Conservation (phyloP, 2,797 vertebrate species). For the Ispidina picta region DNA sequence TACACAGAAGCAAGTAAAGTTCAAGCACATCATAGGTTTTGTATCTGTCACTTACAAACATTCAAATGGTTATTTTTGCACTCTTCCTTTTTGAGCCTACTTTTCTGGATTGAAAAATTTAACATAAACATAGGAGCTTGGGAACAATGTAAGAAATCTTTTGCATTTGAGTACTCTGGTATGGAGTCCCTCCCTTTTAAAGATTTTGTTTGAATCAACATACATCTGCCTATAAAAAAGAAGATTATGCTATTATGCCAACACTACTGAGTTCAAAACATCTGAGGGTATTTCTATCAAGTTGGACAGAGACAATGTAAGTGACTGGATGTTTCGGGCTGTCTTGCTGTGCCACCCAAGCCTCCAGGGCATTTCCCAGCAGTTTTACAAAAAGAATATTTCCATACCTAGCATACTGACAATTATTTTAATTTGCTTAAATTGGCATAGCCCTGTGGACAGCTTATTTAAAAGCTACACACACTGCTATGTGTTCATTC, state of each 20-base stretch:
- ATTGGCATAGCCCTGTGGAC: conserved; percentile 58
- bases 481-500: conserved; percentile 61
- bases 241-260: background rate
- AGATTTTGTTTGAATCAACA: background rate
- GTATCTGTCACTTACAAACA: background rate
- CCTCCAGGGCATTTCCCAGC: conserved; percentile 36
- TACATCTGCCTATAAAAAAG: background rate
- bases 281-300: conserved; percentile 22
- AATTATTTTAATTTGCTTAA: conserved; percentile 73
- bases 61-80: background rate
- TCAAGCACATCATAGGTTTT: background rate
- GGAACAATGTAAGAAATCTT: background rate
- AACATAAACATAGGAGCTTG: background rate
- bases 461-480: conserved; percentile 68
- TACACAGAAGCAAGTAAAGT: background rate
- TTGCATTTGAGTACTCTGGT: background rate
- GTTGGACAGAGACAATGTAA: background rate
- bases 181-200: background rate
- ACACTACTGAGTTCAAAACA: background rate
- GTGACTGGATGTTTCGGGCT: background rate
- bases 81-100: background rate
- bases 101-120: background rate
- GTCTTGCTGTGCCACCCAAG: conserved; percentile 23
- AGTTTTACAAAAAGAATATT: conserved; percentile 45
- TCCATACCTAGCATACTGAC: conserved; percentile 59